phyloP scores from a whole-genome alignment of 2,888 invertebrate species.

The Stratiomys singularior region DNA sequence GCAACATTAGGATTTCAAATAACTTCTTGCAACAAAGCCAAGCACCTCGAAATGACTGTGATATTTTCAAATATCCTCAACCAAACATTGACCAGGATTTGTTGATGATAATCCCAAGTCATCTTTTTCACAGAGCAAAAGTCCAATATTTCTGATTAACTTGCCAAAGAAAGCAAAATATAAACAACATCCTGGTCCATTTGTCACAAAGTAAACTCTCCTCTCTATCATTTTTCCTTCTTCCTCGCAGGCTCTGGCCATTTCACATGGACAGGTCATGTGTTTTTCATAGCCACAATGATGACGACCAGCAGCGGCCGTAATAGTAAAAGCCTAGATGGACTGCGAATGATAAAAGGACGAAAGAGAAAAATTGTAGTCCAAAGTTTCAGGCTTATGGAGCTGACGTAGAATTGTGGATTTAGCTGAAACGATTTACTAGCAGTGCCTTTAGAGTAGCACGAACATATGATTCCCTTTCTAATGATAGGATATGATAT shows the following conservation, averaged over 20 bases:
- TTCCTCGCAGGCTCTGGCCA: background rate
- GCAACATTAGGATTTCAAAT: background rate
- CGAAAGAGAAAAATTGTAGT: conserved; percentile 12
- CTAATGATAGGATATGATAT: conserved; percentile 28
- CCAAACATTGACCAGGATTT: conserved; percentile 1
- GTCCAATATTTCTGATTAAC: conserved; percentile 28
- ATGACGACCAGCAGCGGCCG: background rate
- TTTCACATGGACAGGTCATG: background rate
- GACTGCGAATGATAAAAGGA: background rate
- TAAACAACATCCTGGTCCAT: conserved; percentile 39
- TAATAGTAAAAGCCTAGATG: background rate
- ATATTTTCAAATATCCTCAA: background rate
- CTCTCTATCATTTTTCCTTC: conserved; percentile 11
- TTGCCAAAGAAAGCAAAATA: conserved; percentile 30
- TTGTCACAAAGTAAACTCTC: conserved; percentile 40
- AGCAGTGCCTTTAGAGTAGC: too few species aligned
- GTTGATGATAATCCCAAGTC: conserved; percentile 3
- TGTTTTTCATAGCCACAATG: background rate
- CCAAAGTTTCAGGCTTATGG: background rate
- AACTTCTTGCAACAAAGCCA: background rate
- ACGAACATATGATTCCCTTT: background rate
- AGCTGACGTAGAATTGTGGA: background rate
- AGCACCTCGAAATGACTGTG: background rate
- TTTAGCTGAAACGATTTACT: background rate
- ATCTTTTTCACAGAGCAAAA: background rate